Evolutionary conservation across 1,140 invertebrate genomes (phyloP).

Genomic region (Philopotamus ludificatus): DNA sequence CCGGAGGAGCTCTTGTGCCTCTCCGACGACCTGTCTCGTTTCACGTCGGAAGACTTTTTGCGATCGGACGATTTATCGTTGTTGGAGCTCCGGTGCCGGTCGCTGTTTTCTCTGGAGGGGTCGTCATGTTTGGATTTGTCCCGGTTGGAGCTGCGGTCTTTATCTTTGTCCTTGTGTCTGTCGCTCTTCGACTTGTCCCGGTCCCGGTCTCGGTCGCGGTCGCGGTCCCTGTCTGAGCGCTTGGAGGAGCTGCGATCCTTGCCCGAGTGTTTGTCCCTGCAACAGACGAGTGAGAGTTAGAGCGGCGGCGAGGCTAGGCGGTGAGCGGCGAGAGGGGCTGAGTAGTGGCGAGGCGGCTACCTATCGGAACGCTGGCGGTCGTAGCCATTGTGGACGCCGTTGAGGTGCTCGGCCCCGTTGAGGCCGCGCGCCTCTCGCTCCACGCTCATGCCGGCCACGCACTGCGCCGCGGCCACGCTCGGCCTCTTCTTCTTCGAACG

Average conservation of each 20-base stretch:
- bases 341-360: neutral
- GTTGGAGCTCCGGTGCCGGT: conserved; percentile 47
- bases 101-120: conserved; percentile 54
- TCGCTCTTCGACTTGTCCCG: conserved; percentile 53
- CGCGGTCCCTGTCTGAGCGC: conserved; percentile 65
- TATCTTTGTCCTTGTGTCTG: conserved; percentile 56
- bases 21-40: conserved; percentile 44
- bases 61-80: conserved; percentile 43
- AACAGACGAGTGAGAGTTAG: no score
- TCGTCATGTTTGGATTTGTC: conserved; percentile 49
- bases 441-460: no score
- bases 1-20: conserved; percentile 43
- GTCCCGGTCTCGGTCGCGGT: conserved; percentile 64
- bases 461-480: neutral
- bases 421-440: conserved; percentile 9
- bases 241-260: no score
- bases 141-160: conserved; percentile 55
- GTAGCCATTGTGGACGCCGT: conserved; percentile 15
- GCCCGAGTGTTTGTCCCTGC: conserved; percentile 67
- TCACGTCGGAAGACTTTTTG: no score
- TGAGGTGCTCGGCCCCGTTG: conserved; percentile 11
- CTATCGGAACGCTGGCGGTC: neutral
- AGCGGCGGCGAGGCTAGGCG: no score
- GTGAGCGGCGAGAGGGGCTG: no score
- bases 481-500: neutral